Evolutionary conservation across 2,113 vertebrate species (phyloP).

Genomic region (Myotis davidii): DNA sequence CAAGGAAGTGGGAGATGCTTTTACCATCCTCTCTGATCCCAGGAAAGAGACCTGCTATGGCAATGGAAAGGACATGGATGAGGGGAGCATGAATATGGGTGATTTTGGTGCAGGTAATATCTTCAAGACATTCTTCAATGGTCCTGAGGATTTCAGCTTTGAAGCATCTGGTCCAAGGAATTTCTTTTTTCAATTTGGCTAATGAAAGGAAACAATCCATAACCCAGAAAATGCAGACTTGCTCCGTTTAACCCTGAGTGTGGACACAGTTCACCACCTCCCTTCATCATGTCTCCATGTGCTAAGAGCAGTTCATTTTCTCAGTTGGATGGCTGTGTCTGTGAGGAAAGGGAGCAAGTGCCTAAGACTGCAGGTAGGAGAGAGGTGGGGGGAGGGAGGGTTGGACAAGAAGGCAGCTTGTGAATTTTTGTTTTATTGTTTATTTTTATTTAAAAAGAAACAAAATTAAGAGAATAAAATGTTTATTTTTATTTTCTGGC

Average conservation of each 20-base stretch:
- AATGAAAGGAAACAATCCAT: slow-evolving; percentile 79
- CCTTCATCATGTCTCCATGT: slow-evolving; percentile 84
- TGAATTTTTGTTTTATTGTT: slow-evolving; percentile 86
- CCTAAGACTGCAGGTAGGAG: slow-evolving; percentile 75
- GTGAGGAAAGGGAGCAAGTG: slow-evolving; percentile 84
- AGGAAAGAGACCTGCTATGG: slow-evolving; percentile 99
- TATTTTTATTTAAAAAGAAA: slow-evolving; percentile 88
- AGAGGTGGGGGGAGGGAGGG: slow-evolving; percentile 16
- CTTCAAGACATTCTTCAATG: slow-evolving; percentile 98
- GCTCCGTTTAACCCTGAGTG: slow-evolving; percentile 83
- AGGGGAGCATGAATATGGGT: slow-evolving; percentile 95
- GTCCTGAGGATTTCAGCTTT: slow-evolving; percentile 95
- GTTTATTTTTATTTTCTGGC: slow-evolving; percentile 80
- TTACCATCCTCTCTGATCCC: slow-evolving; percentile 96
- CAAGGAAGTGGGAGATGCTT: slow-evolving; percentile 99
- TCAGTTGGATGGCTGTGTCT: slow-evolving; percentile 88
- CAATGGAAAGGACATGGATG: slow-evolving; percentile 96
- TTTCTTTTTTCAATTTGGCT: slow-evolving; percentile 99
- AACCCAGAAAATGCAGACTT: slow-evolving; percentile 77
- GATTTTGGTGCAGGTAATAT: slow-evolving; percentile 99
- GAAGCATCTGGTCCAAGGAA: slow-evolving; percentile 98
- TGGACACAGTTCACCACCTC: slow-evolving; percentile 84
- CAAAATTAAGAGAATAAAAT: slow-evolving; percentile 77
- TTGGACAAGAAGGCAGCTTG: slow-evolving; percentile 83
- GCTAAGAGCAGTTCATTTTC: slow-evolving; percentile 87